Evolutionary conservation across 2,797 vertebrate species (phyloP), one percentile per base, ranked within the genome.

Genomic region (Petrocephalus schoutedeni): DNA sequence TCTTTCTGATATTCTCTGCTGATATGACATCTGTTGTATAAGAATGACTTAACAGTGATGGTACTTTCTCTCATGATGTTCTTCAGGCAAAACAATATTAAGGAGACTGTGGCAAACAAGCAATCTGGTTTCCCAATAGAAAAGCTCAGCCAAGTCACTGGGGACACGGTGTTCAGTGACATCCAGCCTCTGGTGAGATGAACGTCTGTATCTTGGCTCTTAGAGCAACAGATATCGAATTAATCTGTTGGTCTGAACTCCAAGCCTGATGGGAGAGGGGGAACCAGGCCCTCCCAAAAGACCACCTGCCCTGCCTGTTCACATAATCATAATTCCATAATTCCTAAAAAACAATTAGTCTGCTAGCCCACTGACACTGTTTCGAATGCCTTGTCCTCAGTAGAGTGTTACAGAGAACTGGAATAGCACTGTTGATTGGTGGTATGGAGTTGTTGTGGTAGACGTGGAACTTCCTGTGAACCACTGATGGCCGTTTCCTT

Each of bases 121-220:
- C 86, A 89, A 16, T 90, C 87, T 2, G 92, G 88, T 4, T 89
- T 91, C 77, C 0, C 91, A 8, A 87, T 67, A 0, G 1, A 87
- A 3, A 88, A 56, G 0, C 89, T 91, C 2, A 16, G 89, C 28
- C 85, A 7, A 14, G 89, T 74, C 0, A 3, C 28, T 8, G 93
- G 92, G 0, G 87, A 90, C 83, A 88, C 41, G 51, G 56, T 94
- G 49, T 90, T 90, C 71, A 5, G 58, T 2, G 92, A 87, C 0
- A 91, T 93, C 88, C 90, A 87, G 54, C 0, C 85, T 16, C 88
- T 89, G 90, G 89, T 90, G 9, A 90, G 89, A 59, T 3, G 14
- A 45, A n/a, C 41, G 3, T 83, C 7, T 83, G 0, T 83, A 54
- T 8, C 9, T 82, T 9, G 45, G 51, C n/a, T 23, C n/a, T 49